Evolutionary conservation across 2,797 vertebrate species (phyloP), one percentile per base, ranked within the genome.

Genomic region (Falco naumanni): DNA sequence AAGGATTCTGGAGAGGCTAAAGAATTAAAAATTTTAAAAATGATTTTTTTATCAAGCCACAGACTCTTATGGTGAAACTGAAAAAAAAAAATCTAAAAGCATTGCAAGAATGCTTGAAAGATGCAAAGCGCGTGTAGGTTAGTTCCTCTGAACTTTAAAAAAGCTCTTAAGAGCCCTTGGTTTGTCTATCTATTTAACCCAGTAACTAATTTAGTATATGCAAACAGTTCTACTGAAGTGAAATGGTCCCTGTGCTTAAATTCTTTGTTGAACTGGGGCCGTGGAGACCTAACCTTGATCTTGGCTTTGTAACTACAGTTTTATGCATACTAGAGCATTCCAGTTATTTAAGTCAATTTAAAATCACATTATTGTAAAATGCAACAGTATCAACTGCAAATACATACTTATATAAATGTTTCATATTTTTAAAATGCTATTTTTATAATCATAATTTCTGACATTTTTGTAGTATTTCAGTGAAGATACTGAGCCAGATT

Each of bases 401-500:
- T 60, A 34, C 2, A 1, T 56, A 54, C 48, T 85, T 63, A 26
- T 54, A 72, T 29, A 48, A 65, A 9, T 13, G 11, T 19, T 54
- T 79, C 41, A 11, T 68, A 31, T 56, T 82, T 74, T 72, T 43
- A 13, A 86, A 76, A 54, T 76, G 20, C 13, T 28, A n/a, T 74
- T 74, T 75, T 95, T 83, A 68, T 60, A 72, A 61, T 89, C 33
- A 66, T 77, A 71, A 90, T 96, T 94, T 94, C 95, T 84, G 37
- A 29, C 22, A 81, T 80, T 96, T 96, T 91, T 72, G 25, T 65
- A 83, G 64, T 78, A 45, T 96, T 97, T 97, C 87, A 92, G 88
- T 95, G 95, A 97, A 95, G 86, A 93, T 64, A 87, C 75, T 87
- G 76, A 97, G 96, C 92, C 95, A 66, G 89, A 95, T 82, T 97